Percentiles rank a stretch among this genome's conserved stretches.
Conservation (phyloP, 1,140 invertebrate genomes). For the Drosophila subpulchrella region DNA sequence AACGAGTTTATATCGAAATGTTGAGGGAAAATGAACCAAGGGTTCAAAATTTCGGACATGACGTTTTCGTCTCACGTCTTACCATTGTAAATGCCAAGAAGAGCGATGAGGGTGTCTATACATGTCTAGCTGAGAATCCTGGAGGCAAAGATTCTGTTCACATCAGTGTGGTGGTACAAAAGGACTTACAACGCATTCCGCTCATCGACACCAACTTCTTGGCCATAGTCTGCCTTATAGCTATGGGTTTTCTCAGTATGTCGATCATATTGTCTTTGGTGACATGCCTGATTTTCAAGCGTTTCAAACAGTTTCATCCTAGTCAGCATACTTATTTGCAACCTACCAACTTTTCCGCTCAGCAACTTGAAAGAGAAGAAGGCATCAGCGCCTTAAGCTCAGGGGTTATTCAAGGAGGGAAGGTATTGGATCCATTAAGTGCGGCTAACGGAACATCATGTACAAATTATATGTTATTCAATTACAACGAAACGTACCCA, state of each 20-base stretch:
- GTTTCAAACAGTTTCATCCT: conserved; percentile 51
- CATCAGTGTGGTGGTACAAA: conserved; percentile 61
- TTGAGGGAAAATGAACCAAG: conserved; percentile 46
- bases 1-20: conserved; percentile 59
- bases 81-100: conserved; percentile 89
- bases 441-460: background rate
- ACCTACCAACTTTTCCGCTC: conserved; percentile 35
- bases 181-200: conserved; percentile 15
- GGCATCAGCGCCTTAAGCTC: conserved; percentile 13
- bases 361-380: conserved; percentile 13
- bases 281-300: conserved; percentile 66
- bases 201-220: conserved; percentile 51
- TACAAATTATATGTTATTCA: conserved; percentile 14
- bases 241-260: conserved; percentile 55
- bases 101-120: conserved; percentile 93
- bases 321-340: conserved; percentile 23
- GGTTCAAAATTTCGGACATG: conserved; percentile 48
- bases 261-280: conserved; percentile 60
- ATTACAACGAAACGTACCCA: background rate
- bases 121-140: conserved; percentile 92
- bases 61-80: conserved; percentile 85
- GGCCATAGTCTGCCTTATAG: conserved; percentile 58
- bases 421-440: conserved; percentile 13
- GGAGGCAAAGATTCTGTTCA: conserved; percentile 91
- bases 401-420: conserved; percentile 19